Base-by-base conservation (phyloP, 1,140 invertebrate genomes). In the Goniozus legneri region DNA sequence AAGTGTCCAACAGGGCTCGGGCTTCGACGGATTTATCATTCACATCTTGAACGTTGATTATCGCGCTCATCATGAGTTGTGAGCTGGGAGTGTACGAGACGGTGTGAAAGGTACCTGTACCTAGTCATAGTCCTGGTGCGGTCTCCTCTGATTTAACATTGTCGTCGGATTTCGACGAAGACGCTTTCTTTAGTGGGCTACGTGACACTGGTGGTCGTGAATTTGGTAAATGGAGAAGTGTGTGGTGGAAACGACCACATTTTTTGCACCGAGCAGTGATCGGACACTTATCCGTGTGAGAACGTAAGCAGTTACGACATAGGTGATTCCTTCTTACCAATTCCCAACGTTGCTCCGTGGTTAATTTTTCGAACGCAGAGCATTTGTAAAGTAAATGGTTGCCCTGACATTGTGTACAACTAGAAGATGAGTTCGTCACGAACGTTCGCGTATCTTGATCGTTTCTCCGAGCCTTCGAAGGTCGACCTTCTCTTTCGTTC, bases 401-500 rank as follows among this genome's bases (percentile, higher is more conserved):
- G n/a, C 44, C 44, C 1, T 47, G 21, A 16, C 44, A 47, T 1
- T 47, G 24, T 10, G 20, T 15, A 36, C 44, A 47, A 10, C 24
- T 19, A 3, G 35, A 16, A 19, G 21, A 15, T 10, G 35, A 8
- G 10, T 31, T 12, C 13, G 44, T 47, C 2, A 47, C 36, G n/a
- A 47, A 27, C 16, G 44, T 39, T 8, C 44, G 44, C 3, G 44
- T 36, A 24, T 24, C 44, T 3, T 37, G 6, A 4, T 37, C 36
- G 36, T 13, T 13, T 12, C 36, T 39, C 22, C 35, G 34, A 8
- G 21, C 12, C 18, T 47, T 47, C 27, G 36, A 2, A 12, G 22
- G 22, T 13, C 3, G 15, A 4, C 10, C 14, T 39, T 32, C 44
- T n/a, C 10, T 31, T 18, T 47, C 44, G 13, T 12, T 22, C 2